Base-by-base conservation (phyloP, 2,888 invertebrate species). In the Chrysotoxum bicinctum region DNA sequence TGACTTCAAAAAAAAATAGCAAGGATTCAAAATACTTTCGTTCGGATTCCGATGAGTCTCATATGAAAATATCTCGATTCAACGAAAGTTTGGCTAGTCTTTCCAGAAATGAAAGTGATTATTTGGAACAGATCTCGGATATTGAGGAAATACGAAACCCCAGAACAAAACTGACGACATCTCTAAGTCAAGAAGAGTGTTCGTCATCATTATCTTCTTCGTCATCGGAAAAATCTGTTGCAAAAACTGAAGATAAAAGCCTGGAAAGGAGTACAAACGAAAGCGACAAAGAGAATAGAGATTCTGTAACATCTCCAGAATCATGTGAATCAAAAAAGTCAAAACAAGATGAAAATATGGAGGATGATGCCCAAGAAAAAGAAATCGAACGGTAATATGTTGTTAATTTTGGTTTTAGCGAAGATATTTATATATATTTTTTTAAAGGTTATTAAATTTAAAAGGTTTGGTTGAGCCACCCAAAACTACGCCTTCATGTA, bases 381-480 rank as follows among this genome's bases (percentile, higher is more conserved):
- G 90, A 91, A 88, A 91, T 91, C 19, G 89, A 91, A 48, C 88
- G 90, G 90, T 91, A 75, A 76, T 87, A 84, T 40, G 9, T n/a
- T 5, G 14, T 43, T 60, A 40, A 48, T 60, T 35, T 66, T 40
- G 0, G 45, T 30, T 26, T 32, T 6, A 0, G 6, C 1, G 43
- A 40, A 43, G 3, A 14, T 30, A 26, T 37, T n/a, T 56, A 14
- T 6, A 7, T 26, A 26, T 3, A 3, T 26, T 26, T 26, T 26
- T 64, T 78, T 73, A 3, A 48, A 91, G 91, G 16, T 87, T 91
- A n/a, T 88, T 90, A 1, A 90, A 90, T 80, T 87, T 91, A 4
- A 90, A 89, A 64, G 89, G 88, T 4, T 77, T 91, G 19, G 84
- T 87, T 1, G 90, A 90, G 19, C 83, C 79, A 9, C 73, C 83